Evolutionary conservation across 2,113 vertebrate genomes (phyloP).

Genomic region (Atherinomorus stipes): DNA sequence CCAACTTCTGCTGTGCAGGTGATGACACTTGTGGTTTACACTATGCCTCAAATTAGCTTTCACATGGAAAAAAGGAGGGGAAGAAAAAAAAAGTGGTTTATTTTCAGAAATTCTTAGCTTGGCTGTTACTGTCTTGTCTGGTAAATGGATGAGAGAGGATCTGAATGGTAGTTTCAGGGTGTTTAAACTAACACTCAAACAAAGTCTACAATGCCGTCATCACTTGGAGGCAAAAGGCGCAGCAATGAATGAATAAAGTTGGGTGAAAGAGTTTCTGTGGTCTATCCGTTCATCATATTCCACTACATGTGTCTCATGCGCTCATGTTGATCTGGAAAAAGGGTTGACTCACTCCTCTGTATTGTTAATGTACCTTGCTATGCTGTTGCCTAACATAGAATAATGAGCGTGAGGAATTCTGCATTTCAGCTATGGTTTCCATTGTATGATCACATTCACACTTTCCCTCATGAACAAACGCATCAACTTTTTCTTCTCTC

Average conservation of each 20-base stretch:
- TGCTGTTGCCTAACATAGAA: slow-evolving; percentile 63
- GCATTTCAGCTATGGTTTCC: slow-evolving; percentile 64
- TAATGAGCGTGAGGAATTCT: slow-evolving; percentile 65
- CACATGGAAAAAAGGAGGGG: slow-evolving; percentile 34
- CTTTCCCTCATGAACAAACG: slow-evolving; percentile 23
- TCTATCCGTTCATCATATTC: slow-evolving; percentile 50
- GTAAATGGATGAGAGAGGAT: slow-evolving; percentile 44
- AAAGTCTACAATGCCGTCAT: slow-evolving; percentile 28
- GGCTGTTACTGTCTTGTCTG: slow-evolving; percentile 16
- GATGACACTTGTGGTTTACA: slow-evolving; percentile 51
- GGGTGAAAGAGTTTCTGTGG: slow-evolving; percentile 46
- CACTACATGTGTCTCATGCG: slow-evolving; percentile 35
- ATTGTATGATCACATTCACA: slow-evolving; percentile 40
- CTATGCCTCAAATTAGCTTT: slow-evolving; percentile 49
- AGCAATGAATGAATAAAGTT: slow-evolving; percentile 9
- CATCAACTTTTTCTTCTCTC: background rate
- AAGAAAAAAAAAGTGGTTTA: slow-evolving; percentile 41
- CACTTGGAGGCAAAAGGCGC: slow-evolving; percentile 10
- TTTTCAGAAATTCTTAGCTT: slow-evolving; percentile 45
- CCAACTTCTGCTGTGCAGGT: slow-evolving; percentile 31
- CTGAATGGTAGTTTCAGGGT: slow-evolving; percentile 42
- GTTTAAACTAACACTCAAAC: slow-evolving; percentile 40
- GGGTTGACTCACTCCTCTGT: slow-evolving; percentile 51
- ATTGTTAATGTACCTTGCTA: slow-evolving; percentile 65
- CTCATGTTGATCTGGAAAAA: slow-evolving; percentile 64